Percentiles rank a stretch among this genome's conserved stretches.
phyloP scores from a whole-genome alignment of 2,797 vertebrate species.

The Muscicapa comitata region DNA sequence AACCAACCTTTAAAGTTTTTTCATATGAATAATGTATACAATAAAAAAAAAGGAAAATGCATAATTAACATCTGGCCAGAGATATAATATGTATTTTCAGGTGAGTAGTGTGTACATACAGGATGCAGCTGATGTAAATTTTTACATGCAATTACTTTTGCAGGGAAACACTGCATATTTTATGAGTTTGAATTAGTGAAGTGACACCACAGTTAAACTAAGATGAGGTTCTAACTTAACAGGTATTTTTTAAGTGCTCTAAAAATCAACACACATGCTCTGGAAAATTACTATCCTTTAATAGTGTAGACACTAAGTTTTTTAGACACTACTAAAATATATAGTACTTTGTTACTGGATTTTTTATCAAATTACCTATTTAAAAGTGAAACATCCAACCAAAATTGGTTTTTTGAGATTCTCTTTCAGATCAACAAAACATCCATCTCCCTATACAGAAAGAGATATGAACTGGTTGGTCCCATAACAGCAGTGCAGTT shows the following conservation, averaged over 20 bases:
- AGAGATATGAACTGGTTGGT: not conserved
- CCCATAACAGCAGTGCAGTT: not conserved
- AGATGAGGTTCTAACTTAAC: not conserved
- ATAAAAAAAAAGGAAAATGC: not conserved
- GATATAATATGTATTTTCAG: not conserved
- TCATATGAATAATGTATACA: not conserved
- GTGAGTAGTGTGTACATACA: not conserved
- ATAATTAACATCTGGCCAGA: not conserved
- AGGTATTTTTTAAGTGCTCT: not conserved
- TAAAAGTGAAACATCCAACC: not conserved
- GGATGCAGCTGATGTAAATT: not conserved
- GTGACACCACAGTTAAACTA: not conserved
- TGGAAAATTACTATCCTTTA: not conserved
- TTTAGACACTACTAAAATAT: not conserved
- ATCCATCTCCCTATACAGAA: fast-evolving
- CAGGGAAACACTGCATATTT: slow-evolving; percentile 34
- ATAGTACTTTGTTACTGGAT: not conserved
- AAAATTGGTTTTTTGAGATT: not conserved
- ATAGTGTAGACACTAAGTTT: not conserved
- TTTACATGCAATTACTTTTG: not conserved
- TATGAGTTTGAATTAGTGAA: not conserved
- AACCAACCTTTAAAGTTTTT: not conserved
- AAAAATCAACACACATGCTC: not conserved
- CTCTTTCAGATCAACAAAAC: not conserved
- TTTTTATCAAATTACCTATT: not conserved